Percentiles rank a stretch among this genome's conserved stretches.
These are phyloP conservation scores for Gobionotothen gibberifrons DNA, from an alignment of 2,797 vertebrate species.

Conservation along the genomic window DNA sequence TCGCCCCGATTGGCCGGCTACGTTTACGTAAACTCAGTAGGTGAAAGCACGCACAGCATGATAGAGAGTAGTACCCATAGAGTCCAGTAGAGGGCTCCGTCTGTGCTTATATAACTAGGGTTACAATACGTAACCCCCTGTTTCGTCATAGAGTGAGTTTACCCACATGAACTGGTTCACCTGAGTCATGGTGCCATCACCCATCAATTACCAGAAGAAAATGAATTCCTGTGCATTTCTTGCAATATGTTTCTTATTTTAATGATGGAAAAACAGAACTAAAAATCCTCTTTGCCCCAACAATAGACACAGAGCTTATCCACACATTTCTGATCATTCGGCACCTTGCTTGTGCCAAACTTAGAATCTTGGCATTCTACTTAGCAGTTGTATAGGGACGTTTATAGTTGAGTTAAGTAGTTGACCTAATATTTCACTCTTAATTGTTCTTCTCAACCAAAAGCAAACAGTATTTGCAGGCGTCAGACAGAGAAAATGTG, in stretches of 20 bases:
- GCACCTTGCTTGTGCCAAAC: constrained; percentile 42
- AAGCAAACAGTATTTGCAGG: constrained; percentile 49
- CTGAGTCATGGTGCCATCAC: constrained; percentile 54
- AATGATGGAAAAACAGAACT: constrained; percentile 4
- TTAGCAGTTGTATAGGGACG: constrained; percentile 58
- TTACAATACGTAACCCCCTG: no score
- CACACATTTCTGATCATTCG: constrained; percentile 41
- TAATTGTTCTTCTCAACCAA: constrained; percentile 75
- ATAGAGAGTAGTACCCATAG: no score
- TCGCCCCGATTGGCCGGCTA: no score
- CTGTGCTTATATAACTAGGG: no score
- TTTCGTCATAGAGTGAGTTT: constrained; percentile 49
- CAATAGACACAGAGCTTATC: constrained; percentile 16
- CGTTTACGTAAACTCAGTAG: no score
- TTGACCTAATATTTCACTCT: constrained; percentile 72
- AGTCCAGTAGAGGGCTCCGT: no score
- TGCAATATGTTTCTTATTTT: constrained; percentile 14
- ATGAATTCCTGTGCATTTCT: constrained; percentile 25
- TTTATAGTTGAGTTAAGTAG: constrained; percentile 57
- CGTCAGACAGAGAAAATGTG: constrained; percentile 67
- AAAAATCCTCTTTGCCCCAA: constrained; percentile 13
- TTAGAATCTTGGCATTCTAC: constrained; percentile 61
- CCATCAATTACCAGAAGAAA: constrained; percentile 49
- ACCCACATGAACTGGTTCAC: constrained; percentile 55
- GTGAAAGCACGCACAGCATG: no score